phyloP scores from a whole-genome alignment of 2,113 vertebrate genomes.

The Oncorhynchus gorbuscha region DNA sequence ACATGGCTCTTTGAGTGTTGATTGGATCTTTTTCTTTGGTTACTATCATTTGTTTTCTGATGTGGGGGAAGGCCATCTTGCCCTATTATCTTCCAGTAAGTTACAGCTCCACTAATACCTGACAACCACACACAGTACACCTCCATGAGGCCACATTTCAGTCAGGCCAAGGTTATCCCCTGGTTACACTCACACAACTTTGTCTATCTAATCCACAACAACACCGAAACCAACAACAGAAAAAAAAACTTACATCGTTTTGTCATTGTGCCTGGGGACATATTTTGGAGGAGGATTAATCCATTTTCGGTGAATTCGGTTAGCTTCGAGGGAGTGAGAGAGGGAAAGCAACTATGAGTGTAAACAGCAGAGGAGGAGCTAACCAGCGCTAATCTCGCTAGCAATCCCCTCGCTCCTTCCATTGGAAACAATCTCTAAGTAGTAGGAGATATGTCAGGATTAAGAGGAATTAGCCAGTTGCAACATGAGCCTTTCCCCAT shows the following conservation, averaged over 20 bases:
- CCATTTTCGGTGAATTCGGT: conserved; percentile 54
- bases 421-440: conserved; percentile 57
- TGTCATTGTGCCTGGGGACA: conserved; percentile 32
- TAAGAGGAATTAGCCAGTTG: conserved; percentile 74
- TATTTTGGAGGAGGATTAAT: conserved; percentile 48
- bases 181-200: not conserved
- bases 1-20: not conserved
- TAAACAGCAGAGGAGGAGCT: conserved; percentile 62
- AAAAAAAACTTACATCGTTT: conserved; percentile 67
- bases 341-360: conserved; percentile 28
- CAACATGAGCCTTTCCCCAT: conserved; percentile 73
- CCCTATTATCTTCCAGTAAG: not conserved
- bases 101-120: not conserved
- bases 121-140: not conserved
- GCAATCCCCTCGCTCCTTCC: conserved; percentile 56
- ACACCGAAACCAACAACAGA: not conserved
- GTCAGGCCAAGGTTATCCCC: conserved; percentile 1
- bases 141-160: not conserved
- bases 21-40: not conserved
- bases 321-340: conserved; percentile 24
- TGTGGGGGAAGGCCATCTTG: not conserved
- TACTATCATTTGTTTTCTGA: not conserved
- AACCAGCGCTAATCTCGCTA: conserved; percentile 67
- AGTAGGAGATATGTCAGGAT: conserved; percentile 65
- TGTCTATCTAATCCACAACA: conserved; percentile 2